Conservation (phyloP, 2,888 invertebrate genomes). For the Spisula subtruncata region DNA sequence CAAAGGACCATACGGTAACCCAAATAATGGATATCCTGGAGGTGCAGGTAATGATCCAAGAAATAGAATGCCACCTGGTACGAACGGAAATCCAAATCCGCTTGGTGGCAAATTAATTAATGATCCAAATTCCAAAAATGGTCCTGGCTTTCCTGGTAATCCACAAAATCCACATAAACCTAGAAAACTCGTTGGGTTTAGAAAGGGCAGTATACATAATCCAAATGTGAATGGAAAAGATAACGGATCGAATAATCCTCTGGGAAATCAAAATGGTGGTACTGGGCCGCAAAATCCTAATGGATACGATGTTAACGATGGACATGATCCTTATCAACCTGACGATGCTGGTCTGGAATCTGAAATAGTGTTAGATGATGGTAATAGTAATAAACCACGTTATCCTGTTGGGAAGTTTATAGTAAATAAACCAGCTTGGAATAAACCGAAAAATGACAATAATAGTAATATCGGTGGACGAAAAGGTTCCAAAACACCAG, state of each 20-base stretch:
- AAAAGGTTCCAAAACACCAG: slow-evolving; percentile 55
- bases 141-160: neutral
- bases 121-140: neutral
- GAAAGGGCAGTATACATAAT: neutral
- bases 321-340: neutral
- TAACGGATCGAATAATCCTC: neutral
- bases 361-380: slow-evolving; percentile 30
- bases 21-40: neutral
- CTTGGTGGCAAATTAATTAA: neutral
- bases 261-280: neutral
- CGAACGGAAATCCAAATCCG: neutral
- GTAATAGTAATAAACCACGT: neutral
- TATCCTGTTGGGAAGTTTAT: slow-evolving; percentile 33
- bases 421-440: slow-evolving; percentile 51
- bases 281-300: neutral
- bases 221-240: neutral
- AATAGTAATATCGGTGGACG: neutral
- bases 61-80: neutral
- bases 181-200: slow-evolving; percentile 23
- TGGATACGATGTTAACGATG: neutral
- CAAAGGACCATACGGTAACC: neutral
- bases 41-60: neutral
- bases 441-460: slow-evolving; percentile 27
- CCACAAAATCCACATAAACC: neutral
- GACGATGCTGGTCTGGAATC: neutral